These are phyloP conservation scores for Pandemis corylana DNA, from an alignment of 2,888 invertebrate species.

Conservation along the genomic window DNA sequence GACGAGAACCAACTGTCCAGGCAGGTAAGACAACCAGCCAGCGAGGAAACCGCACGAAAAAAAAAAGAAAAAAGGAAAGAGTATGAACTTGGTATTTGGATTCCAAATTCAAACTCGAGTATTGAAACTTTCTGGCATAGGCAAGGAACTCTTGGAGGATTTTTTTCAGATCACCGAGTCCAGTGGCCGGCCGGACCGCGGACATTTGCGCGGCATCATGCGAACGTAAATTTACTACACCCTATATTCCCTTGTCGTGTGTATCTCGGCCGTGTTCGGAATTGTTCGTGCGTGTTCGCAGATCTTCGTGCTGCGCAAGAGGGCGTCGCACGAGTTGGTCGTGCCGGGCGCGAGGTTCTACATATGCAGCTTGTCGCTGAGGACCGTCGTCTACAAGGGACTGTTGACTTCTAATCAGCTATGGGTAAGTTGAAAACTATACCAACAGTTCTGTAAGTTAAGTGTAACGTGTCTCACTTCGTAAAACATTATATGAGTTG, in stretches of 20 bases:
- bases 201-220: slow-evolving; percentile 60
- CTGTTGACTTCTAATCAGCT: slow-evolving; percentile 98
- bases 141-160: slow-evolving; percentile 71
- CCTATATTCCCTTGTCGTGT: slow-evolving; percentile 45
- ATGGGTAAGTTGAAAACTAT: slow-evolving; percentile 84
- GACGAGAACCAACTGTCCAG: slow-evolving; percentile 86
- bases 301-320: slow-evolving; percentile 97
- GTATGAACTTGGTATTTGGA: slow-evolving; percentile 62
- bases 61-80: slow-evolving; percentile 44
- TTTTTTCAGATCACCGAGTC: slow-evolving; percentile 76
- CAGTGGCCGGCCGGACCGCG: slow-evolving; percentile 58
- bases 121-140: slow-evolving; percentile 44
- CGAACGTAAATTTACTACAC: slow-evolving; percentile 70
- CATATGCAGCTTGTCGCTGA: slow-evolving; percentile 96
- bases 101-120: slow-evolving; percentile 72
- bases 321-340: slow-evolving; percentile 94
- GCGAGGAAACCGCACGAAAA: slow-evolving; percentile 40
- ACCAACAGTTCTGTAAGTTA: no score
- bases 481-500: no score
- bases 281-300: slow-evolving; percentile 68
- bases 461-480: no score
- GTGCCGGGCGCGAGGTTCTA: slow-evolving; percentile 96
- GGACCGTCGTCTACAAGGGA: slow-evolving; percentile 98
- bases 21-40: slow-evolving; percentile 83
- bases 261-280: slow-evolving; percentile 40